Conservation (phyloP, 2,888 invertebrate species). For the Malthinus seriepunctatus region DNA sequence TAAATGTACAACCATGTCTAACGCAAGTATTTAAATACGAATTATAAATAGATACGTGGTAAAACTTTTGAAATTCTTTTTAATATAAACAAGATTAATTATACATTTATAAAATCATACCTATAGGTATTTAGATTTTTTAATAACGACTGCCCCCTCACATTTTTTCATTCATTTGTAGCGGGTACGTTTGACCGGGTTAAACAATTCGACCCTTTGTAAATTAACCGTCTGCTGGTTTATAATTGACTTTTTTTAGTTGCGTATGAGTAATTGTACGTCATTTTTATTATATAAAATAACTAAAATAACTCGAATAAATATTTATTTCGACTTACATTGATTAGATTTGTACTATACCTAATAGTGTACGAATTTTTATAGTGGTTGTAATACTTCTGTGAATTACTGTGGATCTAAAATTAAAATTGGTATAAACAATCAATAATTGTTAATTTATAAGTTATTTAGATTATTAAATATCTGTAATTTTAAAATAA, state of each 20-base stretch:
- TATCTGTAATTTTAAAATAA: too few species aligned
- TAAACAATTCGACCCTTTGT: constrained; percentile 50
- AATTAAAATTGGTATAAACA: too few species aligned
- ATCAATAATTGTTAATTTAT: too few species aligned
- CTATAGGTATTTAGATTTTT: constrained; percentile 26
- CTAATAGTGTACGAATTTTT: too few species aligned
- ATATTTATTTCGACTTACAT: too few species aligned
- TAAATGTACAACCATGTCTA: too few species aligned
- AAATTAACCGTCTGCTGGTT: constrained; percentile 45
- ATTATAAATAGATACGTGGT: too few species aligned
- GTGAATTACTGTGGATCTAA: too few species aligned
- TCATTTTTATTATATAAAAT: constrained; percentile 14
- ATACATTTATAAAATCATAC: constrained; percentile 17
- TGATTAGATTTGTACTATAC: too few species aligned
- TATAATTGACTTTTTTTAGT: constrained; percentile 26
- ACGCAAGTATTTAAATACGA: too few species aligned
- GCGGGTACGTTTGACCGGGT: constrained; percentile 39
- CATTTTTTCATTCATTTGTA: constrained; percentile 39
- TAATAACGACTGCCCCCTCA: constrained; percentile 29
- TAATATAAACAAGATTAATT: constrained; percentile 5
- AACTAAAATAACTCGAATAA: background rate
- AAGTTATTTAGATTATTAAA: too few species aligned
- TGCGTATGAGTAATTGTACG: constrained; percentile 24
- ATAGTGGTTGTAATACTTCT: background rate
- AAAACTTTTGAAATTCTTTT: too few species aligned